Base-by-base conservation (phyloP, 1,140 invertebrate genomes). In the Eupristina koningsbergeri region DNA sequence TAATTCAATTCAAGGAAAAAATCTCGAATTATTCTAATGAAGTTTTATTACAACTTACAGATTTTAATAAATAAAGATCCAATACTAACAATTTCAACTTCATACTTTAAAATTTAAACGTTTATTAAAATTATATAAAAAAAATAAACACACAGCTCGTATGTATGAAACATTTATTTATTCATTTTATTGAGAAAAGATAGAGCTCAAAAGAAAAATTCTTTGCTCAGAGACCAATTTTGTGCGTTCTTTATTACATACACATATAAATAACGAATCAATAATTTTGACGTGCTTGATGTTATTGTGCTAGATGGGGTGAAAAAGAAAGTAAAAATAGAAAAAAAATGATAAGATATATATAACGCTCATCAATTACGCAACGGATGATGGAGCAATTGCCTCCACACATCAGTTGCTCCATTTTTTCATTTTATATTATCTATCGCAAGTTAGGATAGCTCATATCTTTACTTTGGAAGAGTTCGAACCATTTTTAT, bases 401-500 rank as follows among this genome's bases (percentile, higher is more conserved):
- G 64, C 73, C 73, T 34, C 0, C 45, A n/a, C 41, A 19, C 45
- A 31, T 29, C 15, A 36, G 36, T 64, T 64, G 36, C 34, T 64
- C 31, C 61, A 11, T 78, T 80, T 74, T 64, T 74, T 75, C 17
- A 53, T 81, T 80, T 74, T 80, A 36, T 78, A 29, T 63, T 36
- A 22, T 75, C 63, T 29, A 34, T 36, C 13, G 64, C 26, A 58
- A 17, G 29, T 34, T 39, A 19, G 45, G 29, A 36, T 41, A 41
- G 64, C 26, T 73, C 22, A 69, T 36, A 29, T 64, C 19, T 41
- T 45, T 26, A 75, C 19, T 75, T 50, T 75, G 26, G 0, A 75
- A 22, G 39, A 45, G 34, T 74, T 80, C 19, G 6, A 53, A 76
- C 15, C 15, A 39, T 76, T 76, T 78, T 78, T 84, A 76, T 50